Evolutionary conservation across 2,888 invertebrate species (phyloP).

Genomic region (Malachius bipustulatus): DNA sequence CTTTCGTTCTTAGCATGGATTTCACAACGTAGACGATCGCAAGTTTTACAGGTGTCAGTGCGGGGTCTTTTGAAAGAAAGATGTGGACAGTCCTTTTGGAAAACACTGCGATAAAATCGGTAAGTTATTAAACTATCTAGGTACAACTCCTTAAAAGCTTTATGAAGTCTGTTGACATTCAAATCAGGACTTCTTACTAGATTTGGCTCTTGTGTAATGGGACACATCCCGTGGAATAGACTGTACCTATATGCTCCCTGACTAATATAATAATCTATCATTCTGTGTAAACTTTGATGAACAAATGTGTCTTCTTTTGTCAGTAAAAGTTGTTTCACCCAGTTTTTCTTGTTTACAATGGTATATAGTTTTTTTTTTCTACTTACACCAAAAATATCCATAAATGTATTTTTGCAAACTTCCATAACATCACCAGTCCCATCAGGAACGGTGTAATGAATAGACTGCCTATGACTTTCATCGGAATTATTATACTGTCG

Average conservation of each 20-base stretch:
- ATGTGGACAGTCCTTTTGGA: not conserved
- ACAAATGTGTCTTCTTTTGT: not conserved
- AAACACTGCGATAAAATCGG: not conserved
- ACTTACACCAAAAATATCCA: not conserved
- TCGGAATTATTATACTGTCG: not conserved
- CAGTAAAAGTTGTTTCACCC: not conserved
- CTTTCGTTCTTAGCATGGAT: not conserved
- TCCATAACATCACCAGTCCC: not conserved
- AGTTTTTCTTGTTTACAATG: not conserved
- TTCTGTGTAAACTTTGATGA: too few species aligned
- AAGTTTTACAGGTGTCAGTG: not conserved
- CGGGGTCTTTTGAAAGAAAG: not conserved
- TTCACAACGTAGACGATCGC: not conserved
- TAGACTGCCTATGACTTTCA: conserved; percentile 1
- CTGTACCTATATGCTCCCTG: too few species aligned
- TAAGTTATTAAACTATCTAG: not conserved
- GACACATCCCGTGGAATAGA: not conserved
- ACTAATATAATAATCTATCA: too few species aligned
- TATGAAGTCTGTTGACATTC: not conserved
- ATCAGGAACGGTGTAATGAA: not conserved
- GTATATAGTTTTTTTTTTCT: not conserved
- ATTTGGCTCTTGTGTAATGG: not conserved
- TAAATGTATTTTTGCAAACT: not conserved
- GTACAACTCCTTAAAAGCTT: not conserved
- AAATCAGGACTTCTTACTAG: not conserved